phyloP scores from a whole-genome alignment of 37 sponge, comb jelly and placozoan genomes.

The Corticium candelabrum region DNA sequence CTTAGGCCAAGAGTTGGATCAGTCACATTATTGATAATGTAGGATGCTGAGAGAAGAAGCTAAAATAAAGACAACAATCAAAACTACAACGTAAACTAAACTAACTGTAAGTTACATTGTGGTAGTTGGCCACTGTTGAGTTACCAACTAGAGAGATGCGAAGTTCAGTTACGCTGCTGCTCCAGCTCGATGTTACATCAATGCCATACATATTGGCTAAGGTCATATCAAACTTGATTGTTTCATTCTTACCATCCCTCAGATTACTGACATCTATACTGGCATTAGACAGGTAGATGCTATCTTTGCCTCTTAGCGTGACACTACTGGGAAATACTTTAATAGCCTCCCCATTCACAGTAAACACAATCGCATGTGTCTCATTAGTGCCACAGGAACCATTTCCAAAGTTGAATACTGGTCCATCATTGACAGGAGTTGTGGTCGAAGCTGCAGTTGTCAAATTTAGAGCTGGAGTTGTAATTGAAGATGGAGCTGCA shows the following conservation, averaged over 20 bases:
- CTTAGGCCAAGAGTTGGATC: not conserved
- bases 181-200: too few species aligned
- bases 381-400: not conserved
- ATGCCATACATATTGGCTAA: not conserved
- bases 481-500: too few species aligned
- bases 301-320: not conserved
- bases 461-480: too few species aligned
- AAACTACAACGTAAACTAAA: too few species aligned
- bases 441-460: too few species aligned
- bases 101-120: too few species aligned
- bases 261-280: not conserved
- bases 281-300: not conserved
- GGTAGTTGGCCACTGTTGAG: too few species aligned
- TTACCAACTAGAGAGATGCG: too few species aligned
- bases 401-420: not conserved
- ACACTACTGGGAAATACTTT: not conserved
- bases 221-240: not conserved
- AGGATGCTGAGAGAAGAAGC: not conserved
- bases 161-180: too few species aligned
- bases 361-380: not conserved
- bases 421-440: not conserved
- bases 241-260: not conserved
- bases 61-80: too few species aligned
- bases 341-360: not conserved
- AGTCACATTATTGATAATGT: not conserved